Base-by-base conservation (phyloP, 2,797 vertebrate genomes). In the Muscicapa comitata region DNA sequence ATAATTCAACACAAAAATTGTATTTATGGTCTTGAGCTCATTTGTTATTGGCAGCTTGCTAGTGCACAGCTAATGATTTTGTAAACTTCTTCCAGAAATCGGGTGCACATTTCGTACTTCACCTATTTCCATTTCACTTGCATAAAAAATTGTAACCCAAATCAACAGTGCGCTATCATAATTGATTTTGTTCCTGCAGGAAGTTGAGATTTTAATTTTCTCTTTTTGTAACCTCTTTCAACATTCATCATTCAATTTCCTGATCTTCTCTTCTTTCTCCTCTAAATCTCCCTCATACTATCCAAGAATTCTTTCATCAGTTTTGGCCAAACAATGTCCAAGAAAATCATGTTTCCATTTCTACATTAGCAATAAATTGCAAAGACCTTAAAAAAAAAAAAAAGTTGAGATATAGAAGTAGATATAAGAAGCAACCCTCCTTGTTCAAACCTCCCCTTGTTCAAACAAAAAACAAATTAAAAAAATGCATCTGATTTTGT, bases 1-100 rank as follows among this genome's bases (percentile, higher is more conserved):
- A 89, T 77, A 95, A 88, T 88, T 97, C 85, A 96, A 88, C 31
- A 77, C 24, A 82, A 92, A 95, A 85, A 76, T n/a, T 61, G 11
- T 54, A 76, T 89, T 93, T 95, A 86, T 6, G 3, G 38, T 63
- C 57, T 62, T 80, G n/a, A 35, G 62, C 28, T 83, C 24, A 6
- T 80, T 87, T 11, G 8, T 72, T 85, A 33, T 71, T 86, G 50
- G 45, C 8, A 16, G 54, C 19, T 48, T 73, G 47, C 28, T 66
- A 70, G 33, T 25, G 18, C 17, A 23, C 17, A 9, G 38, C 43
- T 72, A 87, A 89, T 68, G 57, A 54, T 70, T 86, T 77, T 77
- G 42, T 15, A 79, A 72, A 71, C 3, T 61, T 81, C 42, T 89
- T 93, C 38, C 42, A 88, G 88, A 95, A 76, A 63, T 54, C 0